Conservation (phyloP, 1,140 invertebrate genomes). For the Zaprionus ghesquierei region DNA sequence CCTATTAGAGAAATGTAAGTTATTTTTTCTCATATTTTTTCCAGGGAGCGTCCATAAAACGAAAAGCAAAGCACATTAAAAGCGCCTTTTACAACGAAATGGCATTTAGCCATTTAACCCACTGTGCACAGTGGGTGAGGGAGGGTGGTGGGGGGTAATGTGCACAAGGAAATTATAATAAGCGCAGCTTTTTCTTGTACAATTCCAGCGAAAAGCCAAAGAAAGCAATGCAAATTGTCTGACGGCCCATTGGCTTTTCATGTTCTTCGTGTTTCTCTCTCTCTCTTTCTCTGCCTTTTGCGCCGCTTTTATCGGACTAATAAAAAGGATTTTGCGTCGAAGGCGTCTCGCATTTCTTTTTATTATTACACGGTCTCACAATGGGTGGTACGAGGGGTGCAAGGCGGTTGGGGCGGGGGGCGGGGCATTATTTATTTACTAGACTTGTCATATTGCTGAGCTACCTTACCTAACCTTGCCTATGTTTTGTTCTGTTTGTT, state of each 20-base stretch:
- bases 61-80: slow-evolving; percentile 39
- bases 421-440: slow-evolving; percentile 50
- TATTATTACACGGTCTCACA: slow-evolving; percentile 63
- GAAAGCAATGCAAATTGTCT: slow-evolving; percentile 73
- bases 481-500: slow-evolving; percentile 66
- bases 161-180: slow-evolving; percentile 76
- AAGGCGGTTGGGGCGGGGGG: neutral
- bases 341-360: slow-evolving; percentile 71
- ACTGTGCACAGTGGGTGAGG: slow-evolving; percentile 70
- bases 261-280: slow-evolving; percentile 3
- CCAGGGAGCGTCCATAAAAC: slow-evolving; percentile 38
- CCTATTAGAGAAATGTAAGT: neutral
- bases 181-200: slow-evolving; percentile 57
- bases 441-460: slow-evolving; percentile 72
- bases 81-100: slow-evolving; percentile 47
- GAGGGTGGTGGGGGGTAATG: slow-evolving; percentile 34
- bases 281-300: neutral
- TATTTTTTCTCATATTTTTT: neutral
- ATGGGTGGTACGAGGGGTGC: slow-evolving; percentile 21
- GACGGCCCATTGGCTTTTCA: slow-evolving; percentile 30
- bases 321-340: slow-evolving; percentile 79
- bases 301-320: slow-evolving; percentile 69
- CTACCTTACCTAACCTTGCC: slow-evolving; percentile 49
- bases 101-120: slow-evolving; percentile 71
- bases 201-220: slow-evolving; percentile 45